Conservation (phyloP, 1,140 invertebrate species). For the Notospermus geniculatus region DNA sequence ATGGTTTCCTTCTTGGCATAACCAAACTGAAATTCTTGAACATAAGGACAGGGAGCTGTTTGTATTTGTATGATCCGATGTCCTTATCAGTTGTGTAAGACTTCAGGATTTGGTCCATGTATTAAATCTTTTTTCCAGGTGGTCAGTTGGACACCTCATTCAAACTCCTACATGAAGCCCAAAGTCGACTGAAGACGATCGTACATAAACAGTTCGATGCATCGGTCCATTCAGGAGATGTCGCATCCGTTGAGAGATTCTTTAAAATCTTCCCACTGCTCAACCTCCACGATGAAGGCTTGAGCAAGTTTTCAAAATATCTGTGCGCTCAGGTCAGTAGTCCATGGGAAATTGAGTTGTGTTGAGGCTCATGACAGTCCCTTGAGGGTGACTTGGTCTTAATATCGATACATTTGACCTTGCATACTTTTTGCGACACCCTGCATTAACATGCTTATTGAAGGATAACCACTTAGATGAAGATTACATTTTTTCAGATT, state of each 20-base stretch:
- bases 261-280: constrained; percentile 98
- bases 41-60: too few species aligned
- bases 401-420: too few species aligned
- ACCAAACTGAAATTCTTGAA: too few species aligned
- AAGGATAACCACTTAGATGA: not conserved
- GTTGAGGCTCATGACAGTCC: too few species aligned
- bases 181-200: constrained; percentile 70
- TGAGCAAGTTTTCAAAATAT: constrained; percentile 89
- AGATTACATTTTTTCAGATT: constrained; percentile 54
- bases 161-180: constrained; percentile 79
- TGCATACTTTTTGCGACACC: too few species aligned
- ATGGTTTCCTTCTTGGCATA: too few species aligned
- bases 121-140: constrained; percentile 63
- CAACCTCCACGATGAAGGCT: constrained; percentile 86
- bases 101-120: too few species aligned
- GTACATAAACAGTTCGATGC: constrained; percentile 85
- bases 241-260: constrained; percentile 87
- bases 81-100: too few species aligned
- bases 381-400: too few species aligned
- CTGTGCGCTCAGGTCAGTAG: constrained; percentile 65
- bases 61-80: too few species aligned
- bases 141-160: constrained; percentile 74
- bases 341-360: too few species aligned
- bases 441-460: not conserved
- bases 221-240: constrained; percentile 83